Percentiles rank a stretch among this genome's conserved stretches.
These are phyloP conservation scores for Biston stratarius DNA, from an alignment of 2,888 invertebrate genomes.

Conservation along the genomic window DNA sequence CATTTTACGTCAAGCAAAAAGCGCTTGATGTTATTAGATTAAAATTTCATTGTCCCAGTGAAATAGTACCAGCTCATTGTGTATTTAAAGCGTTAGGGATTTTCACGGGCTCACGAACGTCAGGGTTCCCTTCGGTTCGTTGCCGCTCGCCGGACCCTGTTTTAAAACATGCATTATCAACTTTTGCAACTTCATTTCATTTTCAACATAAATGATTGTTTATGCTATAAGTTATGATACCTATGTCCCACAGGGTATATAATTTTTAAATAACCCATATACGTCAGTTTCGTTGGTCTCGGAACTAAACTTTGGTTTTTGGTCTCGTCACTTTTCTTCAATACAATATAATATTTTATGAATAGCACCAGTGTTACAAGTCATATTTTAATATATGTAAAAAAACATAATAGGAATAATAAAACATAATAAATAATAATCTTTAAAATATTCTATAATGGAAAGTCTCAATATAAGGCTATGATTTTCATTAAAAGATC, in stretches of 20 bases:
- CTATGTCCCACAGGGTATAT: not conserved
- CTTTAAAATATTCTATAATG: too few species aligned
- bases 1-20: slow-evolving; percentile 12
- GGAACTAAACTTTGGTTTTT: too few species aligned
- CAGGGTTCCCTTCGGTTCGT: slow-evolving; percentile 46
- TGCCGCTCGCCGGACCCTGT: slow-evolving; percentile 50
- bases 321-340: too few species aligned
- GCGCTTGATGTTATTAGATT: slow-evolving; percentile 52
- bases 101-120: slow-evolving; percentile 53
- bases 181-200: slow-evolving; percentile 47
- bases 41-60: slow-evolving; percentile 50
- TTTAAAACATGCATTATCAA: slow-evolving; percentile 64
- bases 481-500: not conserved
- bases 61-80: slow-evolving; percentile 57
- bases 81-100: slow-evolving; percentile 66
- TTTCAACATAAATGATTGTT: slow-evolving; percentile 39
- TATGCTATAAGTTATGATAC: slow-evolving; percentile 10
- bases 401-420: too few species aligned
- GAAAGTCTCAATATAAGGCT: too few species aligned
- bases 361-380: too few species aligned
- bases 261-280: not conserved
- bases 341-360: too few species aligned
- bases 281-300: too few species aligned
- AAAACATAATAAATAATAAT: too few species aligned
- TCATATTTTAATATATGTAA: too few species aligned